Percentiles rank a stretch among this genome's conserved stretches.
phyloP scores from a whole-genome alignment of 2,888 invertebrate genomes.

The Phragmatobia fuliginosa region DNA sequence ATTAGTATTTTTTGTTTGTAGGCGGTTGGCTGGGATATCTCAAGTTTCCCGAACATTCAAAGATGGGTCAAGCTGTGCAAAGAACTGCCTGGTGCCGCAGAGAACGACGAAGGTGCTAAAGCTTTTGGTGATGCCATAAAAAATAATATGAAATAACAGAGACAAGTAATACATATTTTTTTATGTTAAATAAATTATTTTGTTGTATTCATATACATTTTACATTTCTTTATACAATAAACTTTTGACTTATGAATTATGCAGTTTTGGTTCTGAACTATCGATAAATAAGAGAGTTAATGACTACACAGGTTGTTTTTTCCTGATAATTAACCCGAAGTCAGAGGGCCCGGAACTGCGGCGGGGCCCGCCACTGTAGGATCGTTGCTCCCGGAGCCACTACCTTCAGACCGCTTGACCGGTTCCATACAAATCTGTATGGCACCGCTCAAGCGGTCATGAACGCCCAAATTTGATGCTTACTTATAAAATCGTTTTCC shows the following conservation, averaged over 20 bases:
- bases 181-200: background rate
- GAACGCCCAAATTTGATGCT: too few relatives aligned
- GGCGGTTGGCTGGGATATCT: slow-evolving; percentile 87
- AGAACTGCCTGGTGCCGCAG: slow-evolving; percentile 85
- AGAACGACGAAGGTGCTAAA: slow-evolving; percentile 88
- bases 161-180: background rate
- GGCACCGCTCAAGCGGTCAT: too few relatives aligned
- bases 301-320: too few relatives aligned
- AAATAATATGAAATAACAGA: slow-evolving; percentile 75
- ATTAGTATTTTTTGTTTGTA: slow-evolving; percentile 58
- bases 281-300: background rate
- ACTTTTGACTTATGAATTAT: slow-evolving; percentile 22
- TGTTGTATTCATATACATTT: slow-evolving; percentile 34
- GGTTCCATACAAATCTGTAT: too few relatives aligned
- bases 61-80: slow-evolving; percentile 87
- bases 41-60: slow-evolving; percentile 85
- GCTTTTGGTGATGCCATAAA: slow-evolving; percentile 86
- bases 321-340: too few relatives aligned
- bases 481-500: too few relatives aligned
- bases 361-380: too few relatives aligned
- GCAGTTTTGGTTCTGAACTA: slow-evolving; percentile 19
- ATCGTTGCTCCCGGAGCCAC: too few relatives aligned
- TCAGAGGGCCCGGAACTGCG: too few relatives aligned
- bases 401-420: too few relatives aligned
- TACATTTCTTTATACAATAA: slow-evolving; percentile 34